Base-by-base conservation (phyloP, 2,888 invertebrate species). In the Sphinx pinastri region DNA sequence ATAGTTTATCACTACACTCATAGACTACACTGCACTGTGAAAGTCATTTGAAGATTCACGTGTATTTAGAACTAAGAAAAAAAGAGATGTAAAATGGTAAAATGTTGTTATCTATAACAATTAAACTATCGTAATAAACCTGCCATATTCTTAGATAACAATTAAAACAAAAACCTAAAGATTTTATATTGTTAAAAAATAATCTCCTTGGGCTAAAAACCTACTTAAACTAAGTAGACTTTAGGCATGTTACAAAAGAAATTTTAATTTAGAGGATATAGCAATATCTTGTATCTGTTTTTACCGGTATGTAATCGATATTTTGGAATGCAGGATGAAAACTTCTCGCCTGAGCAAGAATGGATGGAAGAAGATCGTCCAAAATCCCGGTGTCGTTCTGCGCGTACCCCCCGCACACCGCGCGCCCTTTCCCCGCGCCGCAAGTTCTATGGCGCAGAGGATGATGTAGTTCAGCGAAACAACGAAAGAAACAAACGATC, bases 341-440 rank as follows among this genome's bases (percentile, higher is more conserved):
- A 89, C 83, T 89, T 91, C 83, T 84, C 90, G 31, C 8, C 19
- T 5, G 82, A 84, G 72, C 83, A 87, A 71, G 90, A 93, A 70
- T 93, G 91, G 92, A 76, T 84, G 7, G 90, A 88, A 45, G 84
- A 85, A 67, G 87, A 86, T 49, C 90, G 91, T 70, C 90, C 91
- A 6, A 73, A 89, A 74, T 86, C 91, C 8, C 87, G 93, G 2
- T 92, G 93, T 75, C 79, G 87, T 47, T 92, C 93, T 0, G 92
- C 93, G 72, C 83, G 77, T 77, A 88, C 81, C 16, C 88, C 76
- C 68, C 89, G 83, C 77, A 88, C 82, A 59, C 92, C 76, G 63
- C 90, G 77, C 73, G 87, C 75, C 72, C 83, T 76, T 70, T 91
- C 81, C 71, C 93, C 78, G 14, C 86, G 82, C 71, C 90, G 81